Evolutionary conservation across 2,888 invertebrate genomes (phyloP), one percentile per base, ranked within the genome.

Genomic region (Apomyelois bistriatella): DNA sequence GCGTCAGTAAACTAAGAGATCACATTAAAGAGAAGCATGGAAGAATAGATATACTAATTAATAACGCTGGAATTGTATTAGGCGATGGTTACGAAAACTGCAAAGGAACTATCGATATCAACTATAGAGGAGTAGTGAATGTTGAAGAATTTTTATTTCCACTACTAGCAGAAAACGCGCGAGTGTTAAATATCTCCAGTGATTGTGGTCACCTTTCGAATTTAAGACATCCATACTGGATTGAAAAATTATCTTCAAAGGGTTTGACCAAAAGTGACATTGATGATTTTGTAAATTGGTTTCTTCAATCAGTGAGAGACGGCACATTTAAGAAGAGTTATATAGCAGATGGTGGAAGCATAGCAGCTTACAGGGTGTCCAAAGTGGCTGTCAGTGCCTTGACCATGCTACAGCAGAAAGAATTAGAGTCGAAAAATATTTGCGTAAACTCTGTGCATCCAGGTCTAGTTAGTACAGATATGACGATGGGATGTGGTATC

Each of bases 381-480:
- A 96, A 96, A 84, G 93, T 95, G 0, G 95, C 93, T 1, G 82
- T 95, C 1, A 92, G 92, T 53, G 94, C 94, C 0, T 68, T 95
- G 49, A 92, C 94, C 0, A 80, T 91, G 32, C 77, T 95, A 46
- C 95, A 95, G 62, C 95, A 95, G 64, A 81, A 84, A 36, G 79
- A 90, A 36, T 85, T 95, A 10, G 74, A 75, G 8, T 83, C 89
- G 0, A 90, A 92, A 53, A 92, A 94, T 54, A 91, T 95, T 35
- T 63, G 62, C 0, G 74, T 87, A 0, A 95, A 95, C 74, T 85
- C 92, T 8, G 92, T 94, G 66, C 93, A 94, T 73, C 96, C 95
- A 5, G 96, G 96, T 0, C 92, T 94, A 61, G 95, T 96, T 0
- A 92, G 91, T 56, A 96, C 96, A 0, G 95, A 95, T 65, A 94